Evolutionary conservation across 1,140 invertebrate species (phyloP), one percentile per base, ranked within the genome.

Genomic region (Heterodera schachtii): DNA sequence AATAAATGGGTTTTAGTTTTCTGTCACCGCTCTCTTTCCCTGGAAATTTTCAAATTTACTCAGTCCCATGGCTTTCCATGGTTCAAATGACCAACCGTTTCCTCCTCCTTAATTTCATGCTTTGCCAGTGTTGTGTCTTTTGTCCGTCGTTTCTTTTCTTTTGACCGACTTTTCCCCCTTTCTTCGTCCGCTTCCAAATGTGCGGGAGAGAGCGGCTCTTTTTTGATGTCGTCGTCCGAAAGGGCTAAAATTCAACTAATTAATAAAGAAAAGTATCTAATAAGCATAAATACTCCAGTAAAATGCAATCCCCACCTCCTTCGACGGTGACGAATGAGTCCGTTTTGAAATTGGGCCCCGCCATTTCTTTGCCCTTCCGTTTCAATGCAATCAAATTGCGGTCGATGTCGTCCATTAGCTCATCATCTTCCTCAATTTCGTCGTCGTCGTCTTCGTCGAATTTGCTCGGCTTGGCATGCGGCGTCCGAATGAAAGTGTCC

Each of bases 401-500:
- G 13, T 67, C 81, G 49, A 77, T 16, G 81, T 83, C 79, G 60
- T 75, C 80, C 79, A 82, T 21, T 9, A 31, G 44, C 16, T 82
- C 81, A 13, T 84, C 83, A 64, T 19, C 13, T 9, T 85, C 84
- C 6, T 70, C 74, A 19, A 86, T 84, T 8, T 2, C 43, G 80
- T 16, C 13, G 19, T 85, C 84, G 11, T 69, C 74, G 13, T 84
- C 83, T 8, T 52, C 43, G 80, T 69, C 41, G n/a, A 21, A 11
- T 80, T 31, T 80, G 60, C 47, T 52, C 21, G 46, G 43, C 19
- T 19, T 67, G 16, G 83, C 67, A 19, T 60, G 64, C 19, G 77
- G 64, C 19, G 77, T 81, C 46, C 47, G 44, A 19, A 81, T 60
- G 69, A 84, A 84, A n/a, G 84, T 70, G 57, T 84, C 83, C 47